Evolutionary conservation across 2,113 vertebrate species (phyloP).

Genomic region (Dipodomys stephensi): DNA sequence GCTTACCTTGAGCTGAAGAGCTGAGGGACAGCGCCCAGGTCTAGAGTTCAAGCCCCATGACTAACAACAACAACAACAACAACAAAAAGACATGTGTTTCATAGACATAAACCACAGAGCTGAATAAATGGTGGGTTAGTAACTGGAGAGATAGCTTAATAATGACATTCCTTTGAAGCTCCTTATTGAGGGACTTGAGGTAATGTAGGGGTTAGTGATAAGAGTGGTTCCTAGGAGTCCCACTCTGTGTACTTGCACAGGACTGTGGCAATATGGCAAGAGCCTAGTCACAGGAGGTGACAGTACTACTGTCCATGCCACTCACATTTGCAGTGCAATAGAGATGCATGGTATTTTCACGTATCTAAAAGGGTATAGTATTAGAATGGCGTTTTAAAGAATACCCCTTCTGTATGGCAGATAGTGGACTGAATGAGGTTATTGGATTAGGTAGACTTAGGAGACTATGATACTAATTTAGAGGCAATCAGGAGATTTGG

Average conservation of each 20-base stretch:
- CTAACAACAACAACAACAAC: too few relatives aligned
- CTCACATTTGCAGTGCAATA: background rate
- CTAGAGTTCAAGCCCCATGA: too few relatives aligned
- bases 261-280: background rate
- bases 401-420: background rate
- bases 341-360: background rate
- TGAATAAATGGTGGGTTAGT: constrained; percentile 14
- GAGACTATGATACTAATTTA: background rate
- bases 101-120: background rate
- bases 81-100: background rate
- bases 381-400: background rate
- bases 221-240: background rate
- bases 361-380: background rate
- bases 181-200: background rate
- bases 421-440: background rate
- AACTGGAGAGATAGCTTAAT: background rate
- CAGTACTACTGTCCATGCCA: background rate
- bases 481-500: background rate
- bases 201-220: background rate
- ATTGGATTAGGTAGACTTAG: background rate
- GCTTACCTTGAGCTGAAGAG: too few relatives aligned
- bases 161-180: background rate
- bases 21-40: too few relatives aligned
- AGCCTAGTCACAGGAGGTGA: too few relatives aligned
- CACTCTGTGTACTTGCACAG: background rate